Base-by-base conservation (phyloP, 2,797 vertebrate genomes). In the Protonibea diacanthus region DNA sequence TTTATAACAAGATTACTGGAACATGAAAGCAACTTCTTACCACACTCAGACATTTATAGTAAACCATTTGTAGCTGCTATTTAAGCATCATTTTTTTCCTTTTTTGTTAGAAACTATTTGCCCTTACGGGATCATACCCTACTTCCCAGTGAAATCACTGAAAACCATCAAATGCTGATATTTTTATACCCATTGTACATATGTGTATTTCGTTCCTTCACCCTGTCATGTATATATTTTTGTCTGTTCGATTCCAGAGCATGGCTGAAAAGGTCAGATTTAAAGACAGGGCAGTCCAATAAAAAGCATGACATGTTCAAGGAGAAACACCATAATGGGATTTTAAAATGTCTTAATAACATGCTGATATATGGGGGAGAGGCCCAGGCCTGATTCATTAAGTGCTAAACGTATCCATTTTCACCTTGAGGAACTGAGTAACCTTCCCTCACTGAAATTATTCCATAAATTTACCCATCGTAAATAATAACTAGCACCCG, bases 261-360 rank as follows among this genome's bases (percentile, higher is more conserved):
- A 64, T 69, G 80, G 73, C 89, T 83, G 85, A 93, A 95, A 95
- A 95, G 95, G 95, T 96, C 95, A 95, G 90, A 91, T 95, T 96
- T 96, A 95, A 96, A 96, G 95, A 95, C 94, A 93, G 93, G 93
- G 91, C 94, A 94, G 91, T 90, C 91, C 91, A 93, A 96, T 96
- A 95, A 96, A 38, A 96, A 94, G 93, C 93, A 90, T 94, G 95
- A 93, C 94, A 95, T 93, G 94, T 95, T 96, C 95, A 96, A 96
- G 95, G 95, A 95, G 95, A 96, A 95, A 95, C 95, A 94, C 93
- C 92, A 95, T 96, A 95, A 96, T 96, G 94, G 95, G 94, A 95
- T 96, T 95, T 96, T 95, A 96, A 96, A 96, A 95, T 81, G 94
- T 95, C 95, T 96, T 96, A 96, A 96, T 96, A 96, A 95, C 94